Evolutionary conservation across 2,797 vertebrate genomes (phyloP).

Genomic region (Megaceryle alcyon): DNA sequence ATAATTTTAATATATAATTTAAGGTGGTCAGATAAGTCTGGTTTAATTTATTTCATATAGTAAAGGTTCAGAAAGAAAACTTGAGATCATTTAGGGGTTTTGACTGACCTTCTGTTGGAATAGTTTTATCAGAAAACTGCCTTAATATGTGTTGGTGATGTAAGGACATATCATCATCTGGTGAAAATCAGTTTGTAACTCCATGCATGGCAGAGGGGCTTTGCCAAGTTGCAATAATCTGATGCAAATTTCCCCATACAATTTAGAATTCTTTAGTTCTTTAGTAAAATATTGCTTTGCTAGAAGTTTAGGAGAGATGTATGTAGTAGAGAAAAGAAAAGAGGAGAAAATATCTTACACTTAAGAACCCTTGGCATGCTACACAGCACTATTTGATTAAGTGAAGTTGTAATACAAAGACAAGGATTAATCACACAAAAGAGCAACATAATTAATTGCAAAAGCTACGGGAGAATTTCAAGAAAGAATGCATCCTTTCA

Average conservation of each 20-base stretch:
- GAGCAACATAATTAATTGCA: constrained; percentile 78
- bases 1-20: constrained; percentile 37
- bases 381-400: constrained; percentile 65
- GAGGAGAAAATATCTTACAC: constrained; percentile 56
- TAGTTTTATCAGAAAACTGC: not conserved
- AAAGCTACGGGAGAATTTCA: constrained; percentile 71
- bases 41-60: not conserved
- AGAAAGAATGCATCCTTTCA: constrained; percentile 79
- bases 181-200: constrained; percentile 3
- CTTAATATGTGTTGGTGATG: not conserved
- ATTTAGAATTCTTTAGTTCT: not conserved
- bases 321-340: not conserved
- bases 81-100: not conserved
- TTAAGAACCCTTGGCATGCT: constrained; percentile 54
- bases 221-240: not conserved
- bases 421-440: constrained; percentile 77
- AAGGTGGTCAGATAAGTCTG: constrained; percentile 6
- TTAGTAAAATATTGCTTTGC: not conserved
- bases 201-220: not conserved
- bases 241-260: not conserved
- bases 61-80: not conserved
- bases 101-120: not conserved
- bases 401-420: constrained; percentile 69
- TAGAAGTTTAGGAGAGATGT: not conserved
- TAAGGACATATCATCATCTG: not conserved